These are phyloP conservation scores for Triplophysa rosa DNA, from an alignment of 2,113 vertebrate genomes.

Conservation along the genomic window DNA sequence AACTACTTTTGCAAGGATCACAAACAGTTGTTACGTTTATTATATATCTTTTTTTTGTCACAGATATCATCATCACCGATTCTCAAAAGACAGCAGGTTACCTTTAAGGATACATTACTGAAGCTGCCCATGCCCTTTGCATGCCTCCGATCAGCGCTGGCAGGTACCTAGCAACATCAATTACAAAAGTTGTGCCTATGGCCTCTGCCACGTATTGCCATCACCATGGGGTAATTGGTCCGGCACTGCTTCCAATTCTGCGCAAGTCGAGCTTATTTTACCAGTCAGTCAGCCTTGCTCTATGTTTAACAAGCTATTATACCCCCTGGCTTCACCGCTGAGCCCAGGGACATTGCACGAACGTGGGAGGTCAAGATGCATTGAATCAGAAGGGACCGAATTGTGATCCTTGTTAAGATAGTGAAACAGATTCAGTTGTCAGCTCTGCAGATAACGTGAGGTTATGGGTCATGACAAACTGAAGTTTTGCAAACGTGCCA, in stretches of 20 bases:
- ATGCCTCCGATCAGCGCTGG: constrained; percentile 64
- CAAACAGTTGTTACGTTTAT: constrained; percentile 1
- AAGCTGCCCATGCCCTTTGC: constrained; percentile 66
- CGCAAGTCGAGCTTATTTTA: constrained; percentile 67
- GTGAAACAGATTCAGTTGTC: constrained; percentile 22
- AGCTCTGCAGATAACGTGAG: constrained; percentile 1
- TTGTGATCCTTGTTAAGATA: constrained; percentile 28
- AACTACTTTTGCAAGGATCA: constrained; percentile 4
- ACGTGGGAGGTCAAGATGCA: constrained; percentile 43
- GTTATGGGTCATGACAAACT: constrained; percentile 11
- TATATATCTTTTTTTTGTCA: neutral
- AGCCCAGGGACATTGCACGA: constrained; percentile 58
- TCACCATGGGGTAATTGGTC: constrained; percentile 74
- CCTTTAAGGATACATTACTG: constrained; percentile 66
- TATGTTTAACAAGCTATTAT: constrained; percentile 70
- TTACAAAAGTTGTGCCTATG: constrained; percentile 64
- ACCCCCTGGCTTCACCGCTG: constrained; percentile 54
- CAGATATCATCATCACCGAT: neutral
- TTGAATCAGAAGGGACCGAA: constrained; percentile 18
- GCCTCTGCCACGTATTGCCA: constrained; percentile 66
- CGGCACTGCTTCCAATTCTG: constrained; percentile 68
- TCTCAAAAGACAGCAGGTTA: constrained; percentile 28
- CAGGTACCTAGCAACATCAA: constrained; percentile 70
- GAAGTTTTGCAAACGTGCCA: constrained; percentile 12
- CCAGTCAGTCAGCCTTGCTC: constrained; percentile 60